Evolutionary conservation across 2,888 invertebrate species (phyloP).

Genomic region (Stenotaenia linearis): DNA sequence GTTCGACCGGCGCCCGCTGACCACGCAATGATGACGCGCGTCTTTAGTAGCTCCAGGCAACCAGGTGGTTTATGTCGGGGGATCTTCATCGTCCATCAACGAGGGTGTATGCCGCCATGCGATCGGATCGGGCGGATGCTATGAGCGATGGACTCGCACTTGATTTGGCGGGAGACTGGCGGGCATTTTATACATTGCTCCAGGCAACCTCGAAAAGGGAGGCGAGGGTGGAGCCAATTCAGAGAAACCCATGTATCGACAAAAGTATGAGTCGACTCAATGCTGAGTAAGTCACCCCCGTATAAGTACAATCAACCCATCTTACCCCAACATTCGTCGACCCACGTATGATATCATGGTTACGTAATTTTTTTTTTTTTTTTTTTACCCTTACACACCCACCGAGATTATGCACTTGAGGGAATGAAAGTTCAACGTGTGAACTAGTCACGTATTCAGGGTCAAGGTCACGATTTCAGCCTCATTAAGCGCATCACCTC

Average conservation of each 20-base stretch:
- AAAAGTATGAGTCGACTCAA: conserved; percentile 17
- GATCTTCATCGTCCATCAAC: conserved; percentile 2
- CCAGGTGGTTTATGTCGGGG: not conserved
- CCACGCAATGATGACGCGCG: conserved; percentile 14
- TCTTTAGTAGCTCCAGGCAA: not conserved
- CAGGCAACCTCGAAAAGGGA: not conserved
- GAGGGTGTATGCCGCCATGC: not conserved
- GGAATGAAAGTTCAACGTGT: not conserved
- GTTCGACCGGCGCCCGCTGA: not conserved
- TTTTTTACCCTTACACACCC: not conserved
- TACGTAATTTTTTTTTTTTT: not conserved
- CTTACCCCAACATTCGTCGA: not conserved
- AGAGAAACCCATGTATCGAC: conserved; percentile 21
- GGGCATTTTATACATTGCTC: conserved; percentile 23
- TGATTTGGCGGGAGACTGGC: conserved; percentile 21
- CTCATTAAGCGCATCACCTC: conserved; percentile 16
- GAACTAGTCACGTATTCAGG: not conserved
- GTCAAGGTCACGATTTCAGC: not conserved
- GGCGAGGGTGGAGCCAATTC: conserved; percentile 20
- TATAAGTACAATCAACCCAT: conserved; percentile 13
- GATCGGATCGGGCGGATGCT: not conserved
- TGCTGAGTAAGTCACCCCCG: conserved; percentile 12
- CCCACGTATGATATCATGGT: not conserved
- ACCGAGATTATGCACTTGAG: not conserved
- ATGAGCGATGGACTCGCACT: not conserved